These are phyloP conservation scores for Myotis yumanensis DNA, from an alignment of 2,113 vertebrate species.

Conservation along the genomic window DNA sequence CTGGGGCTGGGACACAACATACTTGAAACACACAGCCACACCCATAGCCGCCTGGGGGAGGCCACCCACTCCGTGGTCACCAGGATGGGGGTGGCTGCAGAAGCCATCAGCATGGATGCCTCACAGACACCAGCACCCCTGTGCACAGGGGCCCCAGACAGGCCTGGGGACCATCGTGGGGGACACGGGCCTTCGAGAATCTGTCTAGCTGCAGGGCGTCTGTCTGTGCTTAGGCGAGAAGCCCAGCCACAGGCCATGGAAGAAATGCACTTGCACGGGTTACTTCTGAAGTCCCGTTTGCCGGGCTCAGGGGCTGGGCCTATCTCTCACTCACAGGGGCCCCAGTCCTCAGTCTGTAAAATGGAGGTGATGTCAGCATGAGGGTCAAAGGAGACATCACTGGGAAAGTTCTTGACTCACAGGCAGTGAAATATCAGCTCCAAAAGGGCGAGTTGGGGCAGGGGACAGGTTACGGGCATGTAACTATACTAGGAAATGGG, in stretches of 20 bases:
- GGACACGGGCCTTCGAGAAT: neutral
- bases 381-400: neutral
- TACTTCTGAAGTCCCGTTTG: neutral
- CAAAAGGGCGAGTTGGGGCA: neutral
- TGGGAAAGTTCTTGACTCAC: neutral
- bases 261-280: fast-evolving
- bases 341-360: neutral
- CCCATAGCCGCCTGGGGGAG: neutral
- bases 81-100: neutral
- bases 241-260: neutral
- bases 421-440: neutral
- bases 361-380: neutral
- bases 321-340: neutral
- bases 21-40: neutral
- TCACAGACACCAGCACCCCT: neutral
- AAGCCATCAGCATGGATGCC: neutral
- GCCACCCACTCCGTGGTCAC: neutral
- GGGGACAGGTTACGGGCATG: fast-evolving
- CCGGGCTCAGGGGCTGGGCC: neutral
- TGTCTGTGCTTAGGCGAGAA: neutral
- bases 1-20: neutral
- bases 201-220: neutral
- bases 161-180: neutral
- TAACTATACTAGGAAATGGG: neutral
- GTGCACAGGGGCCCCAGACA: no score